phyloP scores from a whole-genome alignment of 2,888 invertebrate genomes.

The Netelia virgata region DNA sequence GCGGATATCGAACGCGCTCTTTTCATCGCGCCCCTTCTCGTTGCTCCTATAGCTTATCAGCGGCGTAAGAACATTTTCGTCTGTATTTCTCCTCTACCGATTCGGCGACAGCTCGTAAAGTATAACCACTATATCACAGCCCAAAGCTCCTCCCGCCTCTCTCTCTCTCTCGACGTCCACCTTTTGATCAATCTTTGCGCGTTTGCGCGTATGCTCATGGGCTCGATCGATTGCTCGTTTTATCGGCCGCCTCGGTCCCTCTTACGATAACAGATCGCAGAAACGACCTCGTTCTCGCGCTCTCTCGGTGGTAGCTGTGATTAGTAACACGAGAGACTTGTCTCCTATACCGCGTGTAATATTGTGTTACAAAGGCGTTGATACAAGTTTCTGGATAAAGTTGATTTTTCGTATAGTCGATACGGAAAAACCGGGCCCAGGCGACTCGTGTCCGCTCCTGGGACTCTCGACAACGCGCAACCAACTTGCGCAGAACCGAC shows the following conservation, averaged over 20 bases:
- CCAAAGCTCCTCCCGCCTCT: not conserved
- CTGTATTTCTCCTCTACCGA: conserved; percentile 10
- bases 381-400: conserved; percentile 2
- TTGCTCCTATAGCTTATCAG: not conserved
- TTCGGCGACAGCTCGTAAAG: conserved; percentile 28
- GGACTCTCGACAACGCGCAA: conserved; percentile 58
- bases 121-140: not conserved
- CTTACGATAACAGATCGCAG: conserved; percentile 65
- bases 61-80: not conserved
- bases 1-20: conserved; percentile 57
- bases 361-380: conserved; percentile 5
- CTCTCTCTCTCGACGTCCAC: conserved; percentile 6
- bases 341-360: not conserved
- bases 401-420: not conserved
- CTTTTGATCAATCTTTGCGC: conserved; percentile 63
- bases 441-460: conserved; percentile 63
- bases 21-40: conserved; percentile 38
- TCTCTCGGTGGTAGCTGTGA: not conserved
- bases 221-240: conserved; percentile 76
- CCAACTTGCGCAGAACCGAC: conserved; percentile 65
- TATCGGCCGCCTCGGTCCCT: conserved; percentile 63
- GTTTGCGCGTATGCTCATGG: conserved; percentile 72
- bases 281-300: conserved; percentile 24
- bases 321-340: conserved; percentile 23
- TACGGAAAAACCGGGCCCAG: conserved; percentile 61